phyloP scores from a whole-genome alignment of 2,888 invertebrate species.

The Morpho deidamia region DNA sequence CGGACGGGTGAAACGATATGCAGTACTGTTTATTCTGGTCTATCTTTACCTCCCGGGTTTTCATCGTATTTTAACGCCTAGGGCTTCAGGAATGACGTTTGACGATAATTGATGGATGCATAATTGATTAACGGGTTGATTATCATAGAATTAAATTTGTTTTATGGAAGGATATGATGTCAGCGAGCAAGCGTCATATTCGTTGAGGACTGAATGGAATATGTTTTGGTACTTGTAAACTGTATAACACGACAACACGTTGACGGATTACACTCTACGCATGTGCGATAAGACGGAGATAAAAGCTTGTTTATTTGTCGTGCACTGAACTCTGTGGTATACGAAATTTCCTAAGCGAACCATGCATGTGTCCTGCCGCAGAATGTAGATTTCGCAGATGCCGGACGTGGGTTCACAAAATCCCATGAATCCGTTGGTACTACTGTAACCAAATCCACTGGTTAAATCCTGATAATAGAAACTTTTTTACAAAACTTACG shows the following conservation, averaged over 20 bases:
- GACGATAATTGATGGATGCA: conserved; percentile 63
- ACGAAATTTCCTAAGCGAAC: conserved; percentile 24
- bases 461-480: not conserved
- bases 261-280: conserved; percentile 31
- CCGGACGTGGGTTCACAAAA: conserved; percentile 26
- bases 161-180: conserved; percentile 31
- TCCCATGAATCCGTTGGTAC: not conserved
- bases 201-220: conserved; percentile 18
- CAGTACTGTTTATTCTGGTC: conserved; percentile 43
- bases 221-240: conserved; percentile 16
- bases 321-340: conserved; percentile 26
- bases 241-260: conserved; percentile 18
- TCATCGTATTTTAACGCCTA: conserved; percentile 58
- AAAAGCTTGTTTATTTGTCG: conserved; percentile 29
- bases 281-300: conserved; percentile 26
- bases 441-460: not conserved
- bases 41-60: conserved; percentile 63
- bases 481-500: no score
- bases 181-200: conserved; percentile 9
- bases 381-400: conserved; percentile 37
- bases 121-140: conserved; percentile 63
- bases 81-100: conserved; percentile 60
- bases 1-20: conserved; percentile 19
- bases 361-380: conserved; percentile 37
- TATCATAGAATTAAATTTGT: conserved; percentile 41